Evolutionary conservation across 1,140 invertebrate genomes (phyloP).

Genomic region (Hycleus phaleratus): DNA sequence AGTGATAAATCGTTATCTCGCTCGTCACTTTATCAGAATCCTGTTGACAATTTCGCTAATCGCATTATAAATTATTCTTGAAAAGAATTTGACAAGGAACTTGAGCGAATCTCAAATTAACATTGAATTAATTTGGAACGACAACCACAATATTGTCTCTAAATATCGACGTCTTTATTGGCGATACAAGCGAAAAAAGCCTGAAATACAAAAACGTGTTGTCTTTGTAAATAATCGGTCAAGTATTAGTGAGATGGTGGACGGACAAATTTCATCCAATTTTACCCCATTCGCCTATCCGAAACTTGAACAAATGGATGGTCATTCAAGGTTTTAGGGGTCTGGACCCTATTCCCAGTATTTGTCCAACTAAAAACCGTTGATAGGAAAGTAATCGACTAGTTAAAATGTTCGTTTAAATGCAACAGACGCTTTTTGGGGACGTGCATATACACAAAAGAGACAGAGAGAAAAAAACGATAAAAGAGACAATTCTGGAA

Average conservation of each 20-base stretch:
- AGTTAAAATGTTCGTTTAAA: slow-evolving; percentile 16
- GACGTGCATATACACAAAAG: too few relatives aligned
- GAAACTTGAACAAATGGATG: slow-evolving; percentile 9
- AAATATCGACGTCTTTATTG: too few relatives aligned
- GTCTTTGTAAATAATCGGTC: too few relatives aligned
- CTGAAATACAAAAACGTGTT: too few relatives aligned
- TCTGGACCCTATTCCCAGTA: neutral
- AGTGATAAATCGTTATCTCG: slow-evolving; percentile 16
- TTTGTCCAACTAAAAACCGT: slow-evolving; percentile 13
- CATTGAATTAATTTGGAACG: too few relatives aligned
- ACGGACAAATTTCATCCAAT: too few relatives aligned
- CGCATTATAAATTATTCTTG: slow-evolving; percentile 9
- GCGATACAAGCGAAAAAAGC: too few relatives aligned
- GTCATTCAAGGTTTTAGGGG: slow-evolving; percentile 1
- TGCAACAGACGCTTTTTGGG: slow-evolving; percentile 7
- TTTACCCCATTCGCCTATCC: too few relatives aligned
- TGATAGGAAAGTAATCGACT: slow-evolving; percentile 12
- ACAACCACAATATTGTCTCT: too few relatives aligned
- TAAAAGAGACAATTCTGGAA: slow-evolving; percentile 10
- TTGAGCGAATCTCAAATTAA: too few relatives aligned
- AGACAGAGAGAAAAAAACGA: neutral
- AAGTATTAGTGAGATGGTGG: too few relatives aligned
- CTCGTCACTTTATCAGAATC: slow-evolving; percentile 16
- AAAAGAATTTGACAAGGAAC: neutral
- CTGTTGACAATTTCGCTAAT: slow-evolving; percentile 16